phyloP scores from a whole-genome alignment of 1,140 invertebrate species.

The Drosophila simulans region DNA sequence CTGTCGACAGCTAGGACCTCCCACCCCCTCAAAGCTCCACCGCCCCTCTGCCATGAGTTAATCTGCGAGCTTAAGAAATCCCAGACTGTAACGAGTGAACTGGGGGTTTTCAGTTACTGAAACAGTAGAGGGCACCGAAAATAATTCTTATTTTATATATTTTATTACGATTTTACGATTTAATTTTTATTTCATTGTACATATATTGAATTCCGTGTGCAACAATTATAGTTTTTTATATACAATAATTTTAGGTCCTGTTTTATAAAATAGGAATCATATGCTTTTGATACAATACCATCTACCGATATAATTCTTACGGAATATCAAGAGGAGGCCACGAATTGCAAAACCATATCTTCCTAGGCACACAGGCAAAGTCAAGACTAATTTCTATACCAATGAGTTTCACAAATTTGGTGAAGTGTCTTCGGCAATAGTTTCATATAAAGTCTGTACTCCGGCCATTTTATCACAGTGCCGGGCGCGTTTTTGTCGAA shows the following conservation, averaged over 20 bases:
- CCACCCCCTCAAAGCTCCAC: neutral
- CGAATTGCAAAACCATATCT: too few species aligned
- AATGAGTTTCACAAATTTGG: neutral
- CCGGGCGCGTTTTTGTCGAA: slow-evolving; percentile 50
- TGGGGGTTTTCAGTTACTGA: slow-evolving; percentile 15
- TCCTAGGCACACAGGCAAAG: neutral
- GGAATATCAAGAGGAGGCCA: too few species aligned
- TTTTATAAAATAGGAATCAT: too few species aligned
- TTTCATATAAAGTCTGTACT: slow-evolving; percentile 67
- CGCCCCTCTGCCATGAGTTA: slow-evolving; percentile 41
- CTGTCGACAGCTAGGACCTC: slow-evolving; percentile 43
- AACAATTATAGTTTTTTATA: too few species aligned
- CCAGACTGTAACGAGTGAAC: slow-evolving; percentile 58
- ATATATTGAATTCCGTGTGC: too few species aligned
- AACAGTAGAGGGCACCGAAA: slow-evolving; percentile 7
- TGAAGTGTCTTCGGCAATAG: slow-evolving; percentile 10
- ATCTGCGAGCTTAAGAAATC: slow-evolving; percentile 77
- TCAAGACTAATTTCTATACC: neutral
- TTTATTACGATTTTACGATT: too few species aligned
- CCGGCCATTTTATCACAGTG: slow-evolving; percentile 75
- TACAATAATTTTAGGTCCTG: too few species aligned
- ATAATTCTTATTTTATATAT: neutral
- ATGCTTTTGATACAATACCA: too few species aligned
- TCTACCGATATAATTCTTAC: too few species aligned
- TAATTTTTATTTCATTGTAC: too few species aligned